Evolutionary conservation across 2,113 vertebrate species (phyloP).

Genomic region (Syrmaticus mikado): DNA sequence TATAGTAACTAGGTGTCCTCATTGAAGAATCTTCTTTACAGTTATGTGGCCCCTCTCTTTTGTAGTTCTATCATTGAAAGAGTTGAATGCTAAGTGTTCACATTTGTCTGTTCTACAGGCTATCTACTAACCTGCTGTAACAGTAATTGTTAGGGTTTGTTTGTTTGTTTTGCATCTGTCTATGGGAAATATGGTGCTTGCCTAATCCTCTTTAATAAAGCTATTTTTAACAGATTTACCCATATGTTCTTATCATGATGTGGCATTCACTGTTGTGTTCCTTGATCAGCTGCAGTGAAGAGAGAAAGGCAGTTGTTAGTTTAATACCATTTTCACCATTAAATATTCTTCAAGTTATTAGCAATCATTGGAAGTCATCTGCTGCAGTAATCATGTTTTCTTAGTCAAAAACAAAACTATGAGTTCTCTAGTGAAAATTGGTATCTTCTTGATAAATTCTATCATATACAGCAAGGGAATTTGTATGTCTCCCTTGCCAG

Average conservation of each 20-base stretch:
- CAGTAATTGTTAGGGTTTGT: background rate
- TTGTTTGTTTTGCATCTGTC: background rate
- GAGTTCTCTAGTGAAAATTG: background rate
- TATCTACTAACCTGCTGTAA: background rate
- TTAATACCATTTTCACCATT: background rate
- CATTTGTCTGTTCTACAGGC: background rate
- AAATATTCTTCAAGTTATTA: background rate
- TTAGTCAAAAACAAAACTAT: background rate
- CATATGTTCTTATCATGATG: rapidly evolving
- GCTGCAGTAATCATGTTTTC: background rate
- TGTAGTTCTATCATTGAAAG: background rate
- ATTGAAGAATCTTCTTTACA: background rate
- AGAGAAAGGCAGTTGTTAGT: background rate
- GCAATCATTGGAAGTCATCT: background rate
- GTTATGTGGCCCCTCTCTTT: background rate
- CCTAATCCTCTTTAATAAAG: background rate
- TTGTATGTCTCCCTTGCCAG: background rate
- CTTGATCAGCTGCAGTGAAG: background rate
- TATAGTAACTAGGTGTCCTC: background rate
- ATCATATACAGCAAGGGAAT: background rate
- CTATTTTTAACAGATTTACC: background rate
- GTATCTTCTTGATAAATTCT: background rate
- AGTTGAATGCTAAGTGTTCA: background rate
- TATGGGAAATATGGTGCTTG: background rate
- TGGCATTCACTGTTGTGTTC: background rate